phyloP scores from a whole-genome alignment of 2,888 invertebrate species.

The Poecilobothrus nobilitatus region DNA sequence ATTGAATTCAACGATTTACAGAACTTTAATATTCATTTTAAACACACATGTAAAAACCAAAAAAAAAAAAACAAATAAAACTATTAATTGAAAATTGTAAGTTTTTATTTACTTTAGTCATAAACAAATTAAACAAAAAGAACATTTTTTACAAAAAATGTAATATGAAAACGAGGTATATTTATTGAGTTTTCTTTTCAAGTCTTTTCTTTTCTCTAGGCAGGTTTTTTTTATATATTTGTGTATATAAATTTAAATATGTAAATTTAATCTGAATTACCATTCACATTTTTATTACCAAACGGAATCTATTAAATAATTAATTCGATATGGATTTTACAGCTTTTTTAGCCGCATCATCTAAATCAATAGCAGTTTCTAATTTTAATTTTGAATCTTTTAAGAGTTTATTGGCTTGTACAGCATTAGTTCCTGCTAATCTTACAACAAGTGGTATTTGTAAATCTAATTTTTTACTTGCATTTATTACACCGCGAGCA shows the following conservation, averaged over 20 bases:
- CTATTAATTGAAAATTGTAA: no score
- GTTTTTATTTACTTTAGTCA: no score
- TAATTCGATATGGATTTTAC: constrained; percentile 46
- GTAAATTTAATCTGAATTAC: no score
- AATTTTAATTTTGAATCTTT: constrained; percentile 76
- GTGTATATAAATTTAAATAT: no score
- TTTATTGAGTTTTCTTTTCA: background rate
- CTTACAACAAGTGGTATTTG: constrained; percentile 86
- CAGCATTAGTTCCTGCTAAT: constrained; percentile 90
- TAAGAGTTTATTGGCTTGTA: constrained; percentile 72
- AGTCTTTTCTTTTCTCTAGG: background rate
- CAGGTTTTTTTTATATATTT: no score
- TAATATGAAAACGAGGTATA: background rate
- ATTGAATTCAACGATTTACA: no score
- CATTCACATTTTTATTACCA: no score
- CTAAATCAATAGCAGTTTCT: constrained; percentile 72
- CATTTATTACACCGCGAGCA: constrained; percentile 89
- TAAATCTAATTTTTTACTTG: constrained; percentile 69
- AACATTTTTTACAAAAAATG: background rate
- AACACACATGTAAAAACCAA: no score
- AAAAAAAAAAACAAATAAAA: no score
- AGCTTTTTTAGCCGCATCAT: constrained; percentile 86
- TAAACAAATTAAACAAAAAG: no score
- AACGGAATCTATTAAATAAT: no score
- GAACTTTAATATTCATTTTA: no score